Evolutionary conservation across 2,797 vertebrate species (phyloP), one percentile per base, ranked within the genome.

Genomic region (Cossypha dichroa): DNA sequence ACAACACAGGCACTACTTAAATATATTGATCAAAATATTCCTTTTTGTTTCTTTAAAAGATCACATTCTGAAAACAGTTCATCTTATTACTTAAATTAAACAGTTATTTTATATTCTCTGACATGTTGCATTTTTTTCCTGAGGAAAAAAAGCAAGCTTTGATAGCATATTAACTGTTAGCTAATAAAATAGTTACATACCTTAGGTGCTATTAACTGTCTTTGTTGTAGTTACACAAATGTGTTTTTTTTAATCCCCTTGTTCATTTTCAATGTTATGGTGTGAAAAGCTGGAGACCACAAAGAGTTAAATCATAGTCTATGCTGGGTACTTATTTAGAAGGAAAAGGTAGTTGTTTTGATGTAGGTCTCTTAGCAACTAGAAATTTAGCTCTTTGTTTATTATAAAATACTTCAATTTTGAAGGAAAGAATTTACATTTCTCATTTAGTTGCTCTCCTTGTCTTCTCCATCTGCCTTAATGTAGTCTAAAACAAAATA

Each of bases 291-390:
- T 78, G 66, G 33, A 95, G 69, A 89, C 43, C 55, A 95, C 84
- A 95, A 98, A 95, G 92, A 97, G 97, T 98, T 98, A 98, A 98
- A 97, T 83, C 81, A 69, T 95, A 97, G 88, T 75, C 94, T 94
- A 78, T 85, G 67, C 62, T 84, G 63, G 22, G 28, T 88, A 85
- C 88, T 95, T 96, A 70, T 97, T 97, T 96, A 96, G 88, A 80
- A 94, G 46, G 75, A 91, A 95, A 91, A 94, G 55, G 55, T 96
- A 89, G 88, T 96, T 96, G 94, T 95, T 76, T 97, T 97, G 96
- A 97, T 88, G 90, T 76, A 97, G 92, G 96, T 98, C 92, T 98
- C 98, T 97, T 97, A 97, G 97, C 97, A 98, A 98, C 97, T 97
- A 95, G 92, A 97, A 97, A 98, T 97, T 85, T 91, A 97, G 96